Evolutionary conservation across 2,113 vertebrate species (phyloP).

Genomic region (Brienomyrus longianalis): DNA sequence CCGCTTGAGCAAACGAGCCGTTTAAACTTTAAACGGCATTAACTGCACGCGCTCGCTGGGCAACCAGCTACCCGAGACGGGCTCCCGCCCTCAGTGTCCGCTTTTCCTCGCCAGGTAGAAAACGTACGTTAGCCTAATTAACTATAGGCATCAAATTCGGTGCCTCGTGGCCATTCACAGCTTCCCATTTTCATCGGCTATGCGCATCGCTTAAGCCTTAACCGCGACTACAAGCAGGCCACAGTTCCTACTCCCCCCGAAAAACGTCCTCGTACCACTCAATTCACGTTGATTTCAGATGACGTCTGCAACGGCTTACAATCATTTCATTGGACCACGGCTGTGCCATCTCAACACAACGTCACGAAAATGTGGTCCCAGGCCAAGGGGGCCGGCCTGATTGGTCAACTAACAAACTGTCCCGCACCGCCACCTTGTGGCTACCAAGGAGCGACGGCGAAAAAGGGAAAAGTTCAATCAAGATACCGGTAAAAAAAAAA

Average conservation of each 20-base stretch:
- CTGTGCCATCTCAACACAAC: not conserved
- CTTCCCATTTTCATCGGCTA: not conserved
- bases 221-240: not conserved
- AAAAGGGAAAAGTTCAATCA: not conserved
- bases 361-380: not conserved
- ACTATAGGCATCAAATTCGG: not conserved
- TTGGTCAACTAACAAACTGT: not conserved
- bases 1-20: not conserved
- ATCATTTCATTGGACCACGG: not conserved
- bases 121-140: not conserved
- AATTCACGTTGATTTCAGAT: not conserved
- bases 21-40: not conserved
- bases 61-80: not conserved
- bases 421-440: conserved; percentile 7
- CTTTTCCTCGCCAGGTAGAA: not conserved
- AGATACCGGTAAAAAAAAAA: not conserved
- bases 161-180: not conserved
- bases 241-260: not conserved
- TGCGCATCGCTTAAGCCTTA: not conserved
- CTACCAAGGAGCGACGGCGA: not conserved
- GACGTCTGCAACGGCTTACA: not conserved
- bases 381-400: not conserved
- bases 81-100: not conserved
- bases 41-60: not conserved
- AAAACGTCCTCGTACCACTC: not conserved